Conservation (phyloP, 2,888 invertebrate species). For the Epistrophe eligans region DNA sequence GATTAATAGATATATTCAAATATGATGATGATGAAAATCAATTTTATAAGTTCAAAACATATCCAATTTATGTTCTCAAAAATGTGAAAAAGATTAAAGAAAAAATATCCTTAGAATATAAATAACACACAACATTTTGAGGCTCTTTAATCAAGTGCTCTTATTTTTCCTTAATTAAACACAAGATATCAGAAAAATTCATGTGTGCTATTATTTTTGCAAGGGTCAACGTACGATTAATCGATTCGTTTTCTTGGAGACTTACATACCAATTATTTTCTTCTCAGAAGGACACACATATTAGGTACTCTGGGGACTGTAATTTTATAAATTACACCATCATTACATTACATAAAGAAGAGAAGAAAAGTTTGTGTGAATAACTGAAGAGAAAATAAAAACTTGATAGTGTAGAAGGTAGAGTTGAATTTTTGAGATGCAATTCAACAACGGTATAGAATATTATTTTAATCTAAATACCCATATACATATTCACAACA, state of each 20-base stretch:
- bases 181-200: not conserved
- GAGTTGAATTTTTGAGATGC: no score
- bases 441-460: no score
- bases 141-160: not conserved
- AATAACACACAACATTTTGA: not conserved
- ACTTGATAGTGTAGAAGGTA: not conserved
- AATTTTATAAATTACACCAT: constrained; percentile 26
- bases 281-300: not conserved
- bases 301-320: not conserved
- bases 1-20: no score
- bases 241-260: constrained; percentile 2
- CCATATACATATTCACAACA: no score
- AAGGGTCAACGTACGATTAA: constrained; percentile 23
- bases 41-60: not conserved
- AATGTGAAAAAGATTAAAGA: not conserved
- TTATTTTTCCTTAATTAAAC: constrained; percentile 7
- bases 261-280: constrained; percentile 15
- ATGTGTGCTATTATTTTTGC: not conserved
- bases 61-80: not conserved
- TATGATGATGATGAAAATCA: not conserved
- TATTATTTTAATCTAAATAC: no score
- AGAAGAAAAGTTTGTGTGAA: not conserved
- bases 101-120: not conserved
- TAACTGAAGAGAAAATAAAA: not conserved
- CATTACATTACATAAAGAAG: constrained; percentile 16